Evolutionary conservation across 2,888 invertebrate species (phyloP), one percentile per base, ranked within the genome.

Genomic region (Meliscaeva auricollis): DNA sequence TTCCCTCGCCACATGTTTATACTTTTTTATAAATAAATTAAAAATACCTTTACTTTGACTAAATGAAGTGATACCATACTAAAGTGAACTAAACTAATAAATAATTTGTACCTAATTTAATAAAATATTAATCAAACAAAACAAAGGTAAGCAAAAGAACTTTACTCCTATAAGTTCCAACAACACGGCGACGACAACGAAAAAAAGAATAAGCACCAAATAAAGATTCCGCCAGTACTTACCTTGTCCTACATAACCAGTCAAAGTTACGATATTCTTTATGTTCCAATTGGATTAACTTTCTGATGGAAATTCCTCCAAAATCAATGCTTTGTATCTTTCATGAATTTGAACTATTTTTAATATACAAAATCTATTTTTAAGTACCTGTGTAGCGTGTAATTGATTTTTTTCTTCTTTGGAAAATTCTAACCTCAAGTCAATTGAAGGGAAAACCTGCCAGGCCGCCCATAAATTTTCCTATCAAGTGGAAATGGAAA

Each of bases 41-140:
- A 26, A 73, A 68, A 20, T 73, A 62, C 17, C 30, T 73, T 52
- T 26, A 52, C 44, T 79, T 72, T 75, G 13, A 64, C 73, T 85
- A 66, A 80, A 85, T 85, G 85, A 73, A 85, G 80, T 85, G 76
- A 80, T 76, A 84, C 5, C 17, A 52, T 38, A 52, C n/a, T 74
- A 74, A 50, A 72, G 64, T 80, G 50, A 58, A 68, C 20, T 66
- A 68, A 76, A 68, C 46, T 77, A 56, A 62, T 69, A 41, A 72
- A 20, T 38, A 8, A 77, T 77, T 81, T 81, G 17, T 81, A 85
- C 68, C 68, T 73, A 22, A 48, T 69, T 8, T 62, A 48, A 26
- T 68, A 54, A 26, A 54, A 54, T 38, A 60, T 56, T 41, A 62
- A 60, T 17, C 17, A 35, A 73, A 77, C 2, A 54, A 13, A 7